Evolutionary conservation across 2,797 vertebrate genomes (phyloP).

Genomic region (Ambastaia sidthimunki): DNA sequence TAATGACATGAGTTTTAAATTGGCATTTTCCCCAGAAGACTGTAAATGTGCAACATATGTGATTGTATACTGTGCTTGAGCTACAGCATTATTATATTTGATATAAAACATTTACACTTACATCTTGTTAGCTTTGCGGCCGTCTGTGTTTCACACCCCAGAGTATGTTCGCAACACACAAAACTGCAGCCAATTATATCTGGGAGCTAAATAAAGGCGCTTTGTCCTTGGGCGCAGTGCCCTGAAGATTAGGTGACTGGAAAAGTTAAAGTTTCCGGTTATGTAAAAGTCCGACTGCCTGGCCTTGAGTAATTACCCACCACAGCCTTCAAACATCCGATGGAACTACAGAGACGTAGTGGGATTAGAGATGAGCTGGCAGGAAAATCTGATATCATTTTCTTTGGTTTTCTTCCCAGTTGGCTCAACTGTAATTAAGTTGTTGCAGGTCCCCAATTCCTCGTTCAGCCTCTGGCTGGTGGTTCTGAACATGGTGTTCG

Average conservation of each 20-base stretch:
- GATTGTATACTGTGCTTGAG: too few relatives aligned
- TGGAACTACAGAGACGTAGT: conserved; percentile 31
- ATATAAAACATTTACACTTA: neutral
- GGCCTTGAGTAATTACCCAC: conserved; percentile 36
- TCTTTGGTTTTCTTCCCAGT: conserved; percentile 30
- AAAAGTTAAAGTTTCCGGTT: conserved; percentile 64
- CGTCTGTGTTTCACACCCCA: conserved; percentile 16
- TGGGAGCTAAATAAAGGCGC: neutral
- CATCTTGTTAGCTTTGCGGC: neutral
- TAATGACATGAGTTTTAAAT: too few relatives aligned
- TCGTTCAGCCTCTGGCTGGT: conserved; percentile 61
- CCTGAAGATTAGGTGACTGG: conserved; percentile 35
- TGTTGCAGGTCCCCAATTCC: conserved; percentile 56
- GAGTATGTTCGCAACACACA: conserved; percentile 8
- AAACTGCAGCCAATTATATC: conserved; percentile 29
- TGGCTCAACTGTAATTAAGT: conserved; percentile 60
- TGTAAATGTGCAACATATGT: neutral
- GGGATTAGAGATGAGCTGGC: conserved; percentile 56
- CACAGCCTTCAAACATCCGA: conserved; percentile 1
- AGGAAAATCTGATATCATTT: conserved; percentile 16
- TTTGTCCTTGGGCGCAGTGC: conserved; percentile 19
- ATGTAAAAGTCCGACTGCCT: conserved; percentile 24
- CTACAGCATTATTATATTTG: neutral
- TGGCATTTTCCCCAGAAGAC: too few relatives aligned
- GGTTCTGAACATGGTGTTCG: conserved; percentile 48